A percentile compares a stretch with the other conserved stretches of the same genome.
Conservation (phyloP, 1,140 invertebrate species). For the Drosophila sechellia region DNA sequence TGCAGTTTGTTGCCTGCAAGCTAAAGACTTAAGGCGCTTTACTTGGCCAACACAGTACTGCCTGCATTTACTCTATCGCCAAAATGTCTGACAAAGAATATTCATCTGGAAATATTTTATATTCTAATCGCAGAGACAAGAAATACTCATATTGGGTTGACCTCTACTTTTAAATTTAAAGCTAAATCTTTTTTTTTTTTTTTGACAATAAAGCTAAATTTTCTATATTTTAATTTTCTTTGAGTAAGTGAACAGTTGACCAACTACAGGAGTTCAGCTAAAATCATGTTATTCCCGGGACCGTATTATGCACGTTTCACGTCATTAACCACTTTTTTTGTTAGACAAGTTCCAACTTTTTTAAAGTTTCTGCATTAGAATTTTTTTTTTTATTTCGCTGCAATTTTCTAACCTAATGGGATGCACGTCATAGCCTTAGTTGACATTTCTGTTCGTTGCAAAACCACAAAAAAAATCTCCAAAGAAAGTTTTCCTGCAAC, state of each 20-base stretch:
- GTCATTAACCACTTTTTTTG: slow-evolving; percentile 13
- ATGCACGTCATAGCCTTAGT: slow-evolving; percentile 40
- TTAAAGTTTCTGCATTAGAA: slow-evolving; percentile 13
- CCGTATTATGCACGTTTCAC: slow-evolving; percentile 11
- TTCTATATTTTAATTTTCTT: no score
- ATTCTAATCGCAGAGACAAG: no score
- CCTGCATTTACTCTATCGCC: slow-evolving; percentile 4
- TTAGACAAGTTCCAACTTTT: slow-evolving; percentile 12
- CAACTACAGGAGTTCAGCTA: background rate
- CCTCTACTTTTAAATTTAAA: background rate
- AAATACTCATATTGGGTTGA: no score
- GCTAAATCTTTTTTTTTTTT: background rate
- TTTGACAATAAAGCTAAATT: no score
- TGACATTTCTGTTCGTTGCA: slow-evolving; percentile 24
- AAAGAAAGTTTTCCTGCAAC: slow-evolving; percentile 20
- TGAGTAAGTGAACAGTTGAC: background rate
- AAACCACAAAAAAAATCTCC: slow-evolving; percentile 19
- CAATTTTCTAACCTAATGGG: slow-evolving; percentile 48
- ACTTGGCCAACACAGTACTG: slow-evolving; percentile 21
- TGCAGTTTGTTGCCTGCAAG: slow-evolving; percentile 59
- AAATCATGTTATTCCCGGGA: background rate
- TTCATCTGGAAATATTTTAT: background rate
- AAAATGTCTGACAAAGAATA: slow-evolving; percentile 19
- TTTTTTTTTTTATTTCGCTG: slow-evolving; percentile 40
- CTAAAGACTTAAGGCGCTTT: slow-evolving; percentile 78